Evolutionary conservation across 2,797 vertebrate genomes (phyloP).

Genomic region (Rhynchotus rufescens): DNA sequence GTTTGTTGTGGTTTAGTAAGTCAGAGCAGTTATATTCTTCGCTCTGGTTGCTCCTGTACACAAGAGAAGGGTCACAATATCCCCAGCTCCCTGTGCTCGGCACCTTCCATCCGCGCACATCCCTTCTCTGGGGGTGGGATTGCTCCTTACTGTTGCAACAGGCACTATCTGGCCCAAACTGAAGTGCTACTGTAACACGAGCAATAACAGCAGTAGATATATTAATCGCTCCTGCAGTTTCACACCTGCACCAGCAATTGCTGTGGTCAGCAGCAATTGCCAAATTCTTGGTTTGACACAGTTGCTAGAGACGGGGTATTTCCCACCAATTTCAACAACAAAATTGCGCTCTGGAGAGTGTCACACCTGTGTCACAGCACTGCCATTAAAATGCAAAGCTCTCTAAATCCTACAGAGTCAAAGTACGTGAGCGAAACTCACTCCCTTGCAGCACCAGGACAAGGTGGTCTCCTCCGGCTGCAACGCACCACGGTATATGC

Average conservation of each 20-base stretch:
- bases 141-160: background rate
- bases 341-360: background rate
- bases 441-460: background rate
- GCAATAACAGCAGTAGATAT: background rate
- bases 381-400: background rate
- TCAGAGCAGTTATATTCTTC: background rate
- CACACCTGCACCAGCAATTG: background rate
- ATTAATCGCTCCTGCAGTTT: background rate
- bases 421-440: background rate
- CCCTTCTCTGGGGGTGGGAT: background rate
- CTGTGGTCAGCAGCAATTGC: background rate
- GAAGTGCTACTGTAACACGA: background rate
- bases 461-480: background rate
- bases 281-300: background rate
- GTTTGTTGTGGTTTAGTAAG: background rate
- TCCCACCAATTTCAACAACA: background rate
- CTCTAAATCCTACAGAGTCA: background rate
- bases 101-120: background rate
- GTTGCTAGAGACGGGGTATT: background rate
- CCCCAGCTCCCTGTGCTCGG: background rate
- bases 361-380: background rate
- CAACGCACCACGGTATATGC: background rate
- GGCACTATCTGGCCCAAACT: background rate
- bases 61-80: background rate
- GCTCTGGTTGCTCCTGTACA: background rate